A percentile compares a stretch with the other conserved stretches of the same genome.
Evolutionary conservation across 2,797 vertebrate genomes (phyloP).

Genomic region (Coracias cyanogaster): DNA sequence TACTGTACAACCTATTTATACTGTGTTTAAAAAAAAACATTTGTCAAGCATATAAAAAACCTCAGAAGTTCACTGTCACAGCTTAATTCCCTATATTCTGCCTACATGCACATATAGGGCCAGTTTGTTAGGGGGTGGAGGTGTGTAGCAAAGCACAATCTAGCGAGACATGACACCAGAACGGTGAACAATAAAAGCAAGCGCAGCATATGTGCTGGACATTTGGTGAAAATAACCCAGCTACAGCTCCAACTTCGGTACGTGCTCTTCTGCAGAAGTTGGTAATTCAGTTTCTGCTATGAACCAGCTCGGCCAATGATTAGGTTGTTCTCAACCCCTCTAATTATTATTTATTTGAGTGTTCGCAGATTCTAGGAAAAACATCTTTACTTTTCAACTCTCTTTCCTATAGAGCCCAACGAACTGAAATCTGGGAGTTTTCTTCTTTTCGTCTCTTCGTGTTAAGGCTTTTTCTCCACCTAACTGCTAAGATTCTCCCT

Average conservation of each 20-base stretch:
- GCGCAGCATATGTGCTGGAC: conserved; percentile 61
- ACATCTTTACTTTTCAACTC: background rate
- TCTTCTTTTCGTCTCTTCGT: background rate
- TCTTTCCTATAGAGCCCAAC: background rate
- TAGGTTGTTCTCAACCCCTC: background rate
- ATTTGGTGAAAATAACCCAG: conserved; percentile 69
- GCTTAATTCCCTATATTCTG: conserved; percentile 62
- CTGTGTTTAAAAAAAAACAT: conserved; percentile 68
- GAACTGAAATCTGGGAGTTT: background rate
- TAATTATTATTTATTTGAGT: background rate
- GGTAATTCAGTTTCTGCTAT: conserved; percentile 5
- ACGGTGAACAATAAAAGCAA: conserved; percentile 70
- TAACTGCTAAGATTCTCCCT: conserved; percentile 21
- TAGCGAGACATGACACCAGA: conserved; percentile 73
- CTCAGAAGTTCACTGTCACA: conserved; percentile 64
- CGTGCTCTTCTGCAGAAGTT: background rate
- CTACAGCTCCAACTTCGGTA: background rate
- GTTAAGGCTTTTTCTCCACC: background rate
- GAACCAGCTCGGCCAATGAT: background rate
- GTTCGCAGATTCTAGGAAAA: background rate
- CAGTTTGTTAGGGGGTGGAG: conserved; percentile 74
- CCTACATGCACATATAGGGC: conserved; percentile 53
- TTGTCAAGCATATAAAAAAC: conserved; percentile 56
- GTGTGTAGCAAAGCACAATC: conserved; percentile 74
- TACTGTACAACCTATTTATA: conserved; percentile 32